These are phyloP conservation scores for Rhingia campestris DNA, from an alignment of 2,888 invertebrate genomes.

Conservation along the genomic window DNA sequence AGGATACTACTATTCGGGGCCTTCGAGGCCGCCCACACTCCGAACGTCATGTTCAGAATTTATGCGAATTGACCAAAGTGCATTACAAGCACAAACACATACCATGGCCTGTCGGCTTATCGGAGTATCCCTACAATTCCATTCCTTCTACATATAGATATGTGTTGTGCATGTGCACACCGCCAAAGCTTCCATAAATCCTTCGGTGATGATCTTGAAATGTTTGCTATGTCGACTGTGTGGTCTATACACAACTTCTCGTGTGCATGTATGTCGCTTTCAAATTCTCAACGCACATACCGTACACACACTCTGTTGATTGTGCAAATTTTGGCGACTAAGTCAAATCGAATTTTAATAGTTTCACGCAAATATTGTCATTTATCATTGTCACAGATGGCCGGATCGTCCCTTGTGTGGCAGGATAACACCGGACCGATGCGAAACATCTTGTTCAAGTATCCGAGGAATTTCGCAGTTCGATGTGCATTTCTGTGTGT, in stretches of 20 bases:
- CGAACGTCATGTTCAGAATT: conserved; percentile 66
- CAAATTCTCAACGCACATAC: too few relatives aligned
- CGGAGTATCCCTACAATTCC: conserved; percentile 25
- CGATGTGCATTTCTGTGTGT: conserved; percentile 19
- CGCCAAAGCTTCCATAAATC: conserved; percentile 58
- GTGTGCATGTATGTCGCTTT: not conserved
- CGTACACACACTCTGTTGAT: conserved; percentile 37
- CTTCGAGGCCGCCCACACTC: conserved; percentile 29
- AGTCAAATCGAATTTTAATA: conserved; percentile 71
- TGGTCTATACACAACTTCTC: conserved; percentile 6
- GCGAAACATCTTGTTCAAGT: conserved; percentile 43
- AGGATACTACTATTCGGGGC: not conserved
- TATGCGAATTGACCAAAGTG: conserved; percentile 66
- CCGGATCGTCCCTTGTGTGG: not conserved
- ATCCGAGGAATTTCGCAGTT: conserved; percentile 48
- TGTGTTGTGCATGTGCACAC: conserved; percentile 25
- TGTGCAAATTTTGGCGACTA: conserved; percentile 64
- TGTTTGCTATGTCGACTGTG: conserved; percentile 62
- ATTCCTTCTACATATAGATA: not conserved
- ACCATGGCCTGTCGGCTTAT: conserved; percentile 29
- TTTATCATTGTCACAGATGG: conserved; percentile 61
- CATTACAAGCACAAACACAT: conserved; percentile 53
- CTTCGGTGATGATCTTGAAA: conserved; percentile 71
- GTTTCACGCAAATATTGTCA: conserved; percentile 69
- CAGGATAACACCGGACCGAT: conserved; percentile 23